Conservation (phyloP, 2,797 vertebrate species). For the Megalops cyprinoides region DNA sequence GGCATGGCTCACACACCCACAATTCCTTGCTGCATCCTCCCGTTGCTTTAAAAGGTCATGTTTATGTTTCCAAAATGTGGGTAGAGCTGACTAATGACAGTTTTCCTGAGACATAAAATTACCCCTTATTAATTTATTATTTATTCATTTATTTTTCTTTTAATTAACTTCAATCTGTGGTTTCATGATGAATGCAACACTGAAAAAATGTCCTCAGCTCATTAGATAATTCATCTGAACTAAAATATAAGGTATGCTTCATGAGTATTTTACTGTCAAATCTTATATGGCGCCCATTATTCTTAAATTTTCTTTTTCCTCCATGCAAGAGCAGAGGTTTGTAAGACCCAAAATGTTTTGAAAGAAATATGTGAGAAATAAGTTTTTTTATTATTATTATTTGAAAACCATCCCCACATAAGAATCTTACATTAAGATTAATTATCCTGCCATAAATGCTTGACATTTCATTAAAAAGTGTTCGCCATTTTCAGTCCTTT, state of each 20-base stretch:
- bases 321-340: not conserved
- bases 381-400: no score
- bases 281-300: no score
- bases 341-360: no score
- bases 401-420: not conserved
- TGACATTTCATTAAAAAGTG: not conserved
- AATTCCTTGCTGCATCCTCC: conserved; percentile 34
- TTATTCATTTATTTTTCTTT: conserved; percentile 31
- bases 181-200: conserved; percentile 25
- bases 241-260: not conserved
- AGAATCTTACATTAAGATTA: not conserved
- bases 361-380: no score
- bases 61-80: conserved; percentile 28
- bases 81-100: conserved; percentile 43
- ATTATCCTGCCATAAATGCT: not conserved
- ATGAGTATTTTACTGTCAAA: not conserved
- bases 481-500: conserved; percentile 1
- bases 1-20: conserved; percentile 27
- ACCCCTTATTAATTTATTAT: conserved; percentile 37
- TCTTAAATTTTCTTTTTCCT: not conserved
- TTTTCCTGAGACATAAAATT: conserved; percentile 14
- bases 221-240: not conserved
- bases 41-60: conserved; percentile 31
- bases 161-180: conserved; percentile 17
- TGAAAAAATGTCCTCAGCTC: not conserved